phyloP scores from a whole-genome alignment of 2,888 invertebrate genomes.

The Plusia festucae region DNA sequence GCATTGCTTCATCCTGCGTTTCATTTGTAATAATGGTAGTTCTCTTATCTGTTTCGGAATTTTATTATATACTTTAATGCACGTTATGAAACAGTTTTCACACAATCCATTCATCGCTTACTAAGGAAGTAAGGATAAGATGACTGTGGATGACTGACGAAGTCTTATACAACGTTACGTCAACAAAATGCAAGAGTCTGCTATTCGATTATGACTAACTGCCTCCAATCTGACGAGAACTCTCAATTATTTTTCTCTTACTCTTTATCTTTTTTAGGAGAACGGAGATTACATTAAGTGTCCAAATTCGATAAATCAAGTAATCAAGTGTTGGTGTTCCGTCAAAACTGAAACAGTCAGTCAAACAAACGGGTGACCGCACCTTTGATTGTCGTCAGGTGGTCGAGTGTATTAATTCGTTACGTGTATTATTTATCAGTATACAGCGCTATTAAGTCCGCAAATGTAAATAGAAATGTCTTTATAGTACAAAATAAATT shows the following conservation, averaged over 20 bases:
- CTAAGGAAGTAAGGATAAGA: too few relatives aligned
- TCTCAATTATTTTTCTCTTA: background rate
- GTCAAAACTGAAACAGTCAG: conserved; percentile 15
- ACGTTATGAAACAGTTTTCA: too few relatives aligned
- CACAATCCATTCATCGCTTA: too few relatives aligned
- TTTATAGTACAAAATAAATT: too few relatives aligned
- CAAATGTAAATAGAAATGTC: too few relatives aligned
- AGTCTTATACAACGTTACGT: conserved; percentile 27
- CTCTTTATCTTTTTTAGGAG: background rate
- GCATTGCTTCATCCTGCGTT: too few relatives aligned
- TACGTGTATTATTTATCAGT: background rate
- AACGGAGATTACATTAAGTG: conserved; percentile 3
- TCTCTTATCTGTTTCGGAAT: too few relatives aligned
- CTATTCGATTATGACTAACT: conserved; percentile 36
- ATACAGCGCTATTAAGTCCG: background rate
- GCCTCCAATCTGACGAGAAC: conserved; percentile 1
- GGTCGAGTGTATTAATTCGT: background rate
- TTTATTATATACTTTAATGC: too few relatives aligned
- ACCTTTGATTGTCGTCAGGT: background rate
- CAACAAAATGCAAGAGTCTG: conserved; percentile 23
- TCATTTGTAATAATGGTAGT: too few relatives aligned
- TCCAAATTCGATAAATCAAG: background rate
- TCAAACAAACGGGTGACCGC: conserved; percentile 6
- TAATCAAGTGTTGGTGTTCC: conserved; percentile 8
- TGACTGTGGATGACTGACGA: background rate